Conservation (phyloP, 2,797 vertebrate species). For the Myotis findleyi region DNA sequence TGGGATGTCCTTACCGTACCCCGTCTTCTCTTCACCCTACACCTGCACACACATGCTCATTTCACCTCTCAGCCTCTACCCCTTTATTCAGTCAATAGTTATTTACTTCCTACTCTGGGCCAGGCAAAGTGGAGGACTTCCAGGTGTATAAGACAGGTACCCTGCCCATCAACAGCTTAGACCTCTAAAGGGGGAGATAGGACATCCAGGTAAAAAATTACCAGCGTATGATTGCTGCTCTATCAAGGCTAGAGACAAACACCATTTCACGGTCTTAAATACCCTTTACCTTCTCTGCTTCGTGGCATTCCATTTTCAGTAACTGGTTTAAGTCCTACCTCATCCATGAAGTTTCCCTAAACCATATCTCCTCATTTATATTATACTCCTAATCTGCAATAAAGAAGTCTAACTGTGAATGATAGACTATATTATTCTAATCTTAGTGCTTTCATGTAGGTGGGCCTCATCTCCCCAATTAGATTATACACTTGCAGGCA, state of each 20-base stretch:
- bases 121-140: background rate
- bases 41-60: background rate
- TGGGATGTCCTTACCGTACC: background rate
- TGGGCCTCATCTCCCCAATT: background rate
- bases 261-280: background rate
- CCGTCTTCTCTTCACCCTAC: background rate
- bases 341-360: background rate
- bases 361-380: background rate
- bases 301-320: background rate
- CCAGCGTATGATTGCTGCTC: background rate
- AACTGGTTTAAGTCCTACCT: background rate
- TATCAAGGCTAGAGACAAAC: background rate
- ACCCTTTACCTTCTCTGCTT: background rate
- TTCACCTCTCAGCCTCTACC: background rate
- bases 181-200: background rate
- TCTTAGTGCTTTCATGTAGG: background rate
- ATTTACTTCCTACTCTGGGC: background rate
- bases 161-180: background rate
- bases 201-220: background rate
- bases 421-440: background rate
- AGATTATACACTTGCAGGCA: background rate
- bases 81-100: background rate
- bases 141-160: background rate
- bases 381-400: background rate
- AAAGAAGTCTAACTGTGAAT: background rate